Percentiles rank a stretch among this genome's conserved stretches.
Conservation (phyloP, 1,140 invertebrate species). For the Pogonognathellus flavescens region DNA sequence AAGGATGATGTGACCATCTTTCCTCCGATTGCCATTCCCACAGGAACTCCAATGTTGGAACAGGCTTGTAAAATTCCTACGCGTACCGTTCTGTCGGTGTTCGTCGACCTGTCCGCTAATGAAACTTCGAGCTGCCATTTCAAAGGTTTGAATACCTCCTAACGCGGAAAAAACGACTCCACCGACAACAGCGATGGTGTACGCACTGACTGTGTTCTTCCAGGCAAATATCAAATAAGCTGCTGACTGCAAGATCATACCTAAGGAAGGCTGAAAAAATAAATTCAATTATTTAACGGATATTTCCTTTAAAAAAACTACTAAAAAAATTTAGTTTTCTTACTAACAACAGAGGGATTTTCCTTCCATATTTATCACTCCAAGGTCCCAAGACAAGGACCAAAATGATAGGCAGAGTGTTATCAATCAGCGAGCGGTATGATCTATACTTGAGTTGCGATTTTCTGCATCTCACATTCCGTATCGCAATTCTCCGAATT, state of each 20-base stretch:
- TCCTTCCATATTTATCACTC: constrained; percentile 34
- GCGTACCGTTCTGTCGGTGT: background rate
- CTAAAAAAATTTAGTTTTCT: too few relatives aligned
- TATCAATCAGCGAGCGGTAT: constrained; percentile 1
- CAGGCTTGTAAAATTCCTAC: constrained; percentile 19
- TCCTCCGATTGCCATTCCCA: constrained; percentile 52
- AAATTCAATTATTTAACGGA: background rate
- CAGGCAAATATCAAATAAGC: background rate
- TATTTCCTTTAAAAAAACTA: too few relatives aligned
- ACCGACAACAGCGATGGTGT: constrained; percentile 2
- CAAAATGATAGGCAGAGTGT: constrained; percentile 10
- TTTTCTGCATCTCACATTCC: background rate
- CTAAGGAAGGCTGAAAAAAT: background rate
- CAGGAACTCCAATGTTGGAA: constrained; percentile 7
- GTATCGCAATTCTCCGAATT: background rate
- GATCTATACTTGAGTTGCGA: constrained; percentile 4
- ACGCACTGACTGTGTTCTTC: background rate
- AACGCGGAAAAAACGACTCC: background rate
- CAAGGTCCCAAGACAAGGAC: constrained; percentile 36
- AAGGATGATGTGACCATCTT: background rate
- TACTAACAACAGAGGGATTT: constrained; percentile 17
- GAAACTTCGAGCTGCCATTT: constrained; percentile 22
- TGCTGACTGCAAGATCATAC: background rate
- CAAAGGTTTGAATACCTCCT: constrained; percentile 20
- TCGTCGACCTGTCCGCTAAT: constrained; percentile 28